Base-by-base conservation (phyloP, 2,888 invertebrate species). In the Heliconius sara region DNA sequence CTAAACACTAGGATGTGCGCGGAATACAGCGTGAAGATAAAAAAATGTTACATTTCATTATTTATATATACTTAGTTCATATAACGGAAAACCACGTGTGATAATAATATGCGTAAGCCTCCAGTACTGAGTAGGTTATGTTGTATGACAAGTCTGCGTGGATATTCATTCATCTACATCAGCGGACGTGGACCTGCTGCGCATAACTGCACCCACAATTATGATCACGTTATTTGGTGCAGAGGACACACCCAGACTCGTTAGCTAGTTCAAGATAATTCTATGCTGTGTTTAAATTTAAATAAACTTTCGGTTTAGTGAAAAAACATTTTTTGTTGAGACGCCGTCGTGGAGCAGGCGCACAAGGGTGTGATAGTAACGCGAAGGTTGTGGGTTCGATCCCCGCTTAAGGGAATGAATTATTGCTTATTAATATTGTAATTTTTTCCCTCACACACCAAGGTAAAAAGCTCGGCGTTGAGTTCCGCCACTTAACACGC, bases 231-330 rank as follows among this genome's bases (percentile, higher is more conserved):
- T 92, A 93, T 94, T 92, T 92, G 92, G 94, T 93, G 89, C 93
- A 91, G 87, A 87, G 90, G 92, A 93, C 94, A 93, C 94, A 92
- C 94, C 94, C 92, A 92, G 89, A 92, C 92, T 93, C 91, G 94
- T 93, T 94, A 93, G 91, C 88, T 79, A 71, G 77, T 78, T 81
- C 71, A 78, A 89, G 89, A 89, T 91, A 90, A 91, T 91, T 89
- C 91, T 88, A 88, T 91, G 94, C 93, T 87, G 86, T 91, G 92
- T 91, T 93, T 87, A 85, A 86, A 88, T 85, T 80, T 83, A 77
- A 82, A 81, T 80, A 71, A 76, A 77, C 57, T 79, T 79, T 79
- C 57, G 75, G 67, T 80, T 43, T 1, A 72, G 76, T 47, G 47
- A 70, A 65, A 73, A 71, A 80, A 47, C 16, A 47, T 19, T 16